Conservation (phyloP, 2,888 invertebrate genomes). For the Marronus borbonicus region DNA sequence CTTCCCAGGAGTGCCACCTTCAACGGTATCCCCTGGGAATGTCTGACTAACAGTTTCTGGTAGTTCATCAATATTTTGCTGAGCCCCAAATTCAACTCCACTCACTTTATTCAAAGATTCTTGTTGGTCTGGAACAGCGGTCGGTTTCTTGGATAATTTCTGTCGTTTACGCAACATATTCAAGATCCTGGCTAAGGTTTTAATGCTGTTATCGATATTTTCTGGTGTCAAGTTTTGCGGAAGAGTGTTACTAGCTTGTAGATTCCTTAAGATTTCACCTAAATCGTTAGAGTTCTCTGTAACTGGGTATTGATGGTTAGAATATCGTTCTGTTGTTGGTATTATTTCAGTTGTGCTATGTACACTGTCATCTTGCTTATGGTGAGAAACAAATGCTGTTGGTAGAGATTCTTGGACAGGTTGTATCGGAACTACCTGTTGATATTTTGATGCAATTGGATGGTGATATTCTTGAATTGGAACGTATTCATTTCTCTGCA, state of each 20-base stretch:
- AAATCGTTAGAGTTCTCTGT: constrained; percentile 35
- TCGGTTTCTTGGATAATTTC: constrained; percentile 64
- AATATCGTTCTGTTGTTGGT: constrained; percentile 12
- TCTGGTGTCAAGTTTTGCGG: constrained; percentile 84
- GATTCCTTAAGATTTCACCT: constrained; percentile 75
- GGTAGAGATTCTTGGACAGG: constrained; percentile 15
- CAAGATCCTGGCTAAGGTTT: constrained; percentile 83
- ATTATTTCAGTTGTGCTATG: constrained; percentile 3
- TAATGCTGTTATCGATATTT: constrained; percentile 85
- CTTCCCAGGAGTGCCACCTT: constrained; percentile 77
- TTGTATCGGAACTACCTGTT: constrained; percentile 43
- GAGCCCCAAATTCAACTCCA: constrained; percentile 62
- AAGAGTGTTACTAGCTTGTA: constrained; percentile 83
- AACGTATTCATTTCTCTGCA: constrained; percentile 33
- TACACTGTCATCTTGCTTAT: not conserved
- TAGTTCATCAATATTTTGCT: constrained; percentile 59
- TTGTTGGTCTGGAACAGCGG: constrained; percentile 67
- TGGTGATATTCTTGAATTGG: constrained; percentile 40
- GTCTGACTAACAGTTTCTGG: constrained; percentile 61
- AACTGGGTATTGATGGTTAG: constrained; percentile 28
- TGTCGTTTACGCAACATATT: constrained; percentile 77
- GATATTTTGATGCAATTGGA: constrained; percentile 51
- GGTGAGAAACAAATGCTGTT: not conserved
- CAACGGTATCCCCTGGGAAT: constrained; percentile 71
- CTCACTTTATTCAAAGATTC: constrained; percentile 57